These are phyloP conservation scores for Hoplias malabaricus DNA, from an alignment of 2,113 vertebrate species.

Conservation along the genomic window DNA sequence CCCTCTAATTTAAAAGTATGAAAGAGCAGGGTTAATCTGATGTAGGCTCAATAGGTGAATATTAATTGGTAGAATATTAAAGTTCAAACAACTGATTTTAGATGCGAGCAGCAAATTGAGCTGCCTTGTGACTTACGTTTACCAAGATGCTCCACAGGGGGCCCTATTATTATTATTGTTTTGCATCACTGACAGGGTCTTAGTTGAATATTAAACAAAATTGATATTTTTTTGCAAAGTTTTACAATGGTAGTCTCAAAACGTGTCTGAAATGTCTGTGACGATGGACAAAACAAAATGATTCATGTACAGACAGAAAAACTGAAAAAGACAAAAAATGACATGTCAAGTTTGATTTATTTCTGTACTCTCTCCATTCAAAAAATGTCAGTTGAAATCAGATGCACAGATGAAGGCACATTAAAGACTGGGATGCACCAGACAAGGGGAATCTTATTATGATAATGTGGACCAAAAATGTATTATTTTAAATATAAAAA, in stretches of 20 bases:
- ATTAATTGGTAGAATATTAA: no score
- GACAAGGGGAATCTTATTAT: conserved; percentile 50
- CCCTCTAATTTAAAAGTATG: no score
- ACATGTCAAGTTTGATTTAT: conserved; percentile 69
- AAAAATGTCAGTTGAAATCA: conserved; percentile 65
- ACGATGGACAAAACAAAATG: neutral
- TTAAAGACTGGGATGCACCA: conserved; percentile 68
- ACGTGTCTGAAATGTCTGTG: neutral
- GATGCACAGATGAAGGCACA: conserved; percentile 88
- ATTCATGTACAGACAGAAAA: conserved; percentile 31
- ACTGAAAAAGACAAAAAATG: conserved; percentile 48
- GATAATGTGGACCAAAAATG: no score
- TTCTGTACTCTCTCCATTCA: conserved; percentile 77
- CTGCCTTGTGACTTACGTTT: no score
- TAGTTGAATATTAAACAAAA: neutral
- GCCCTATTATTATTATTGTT: no score
- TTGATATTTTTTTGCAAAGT: neutral
- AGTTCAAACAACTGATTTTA: no score
- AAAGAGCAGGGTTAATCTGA: no score
- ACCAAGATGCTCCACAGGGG: no score
- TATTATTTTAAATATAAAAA: no score
- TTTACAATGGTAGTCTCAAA: neutral
- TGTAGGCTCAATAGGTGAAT: no score
- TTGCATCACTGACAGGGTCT: no score
- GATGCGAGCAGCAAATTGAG: no score